Conservation (phyloP, 2,888 invertebrate species). For the Erpobdella octoculata region DNA sequence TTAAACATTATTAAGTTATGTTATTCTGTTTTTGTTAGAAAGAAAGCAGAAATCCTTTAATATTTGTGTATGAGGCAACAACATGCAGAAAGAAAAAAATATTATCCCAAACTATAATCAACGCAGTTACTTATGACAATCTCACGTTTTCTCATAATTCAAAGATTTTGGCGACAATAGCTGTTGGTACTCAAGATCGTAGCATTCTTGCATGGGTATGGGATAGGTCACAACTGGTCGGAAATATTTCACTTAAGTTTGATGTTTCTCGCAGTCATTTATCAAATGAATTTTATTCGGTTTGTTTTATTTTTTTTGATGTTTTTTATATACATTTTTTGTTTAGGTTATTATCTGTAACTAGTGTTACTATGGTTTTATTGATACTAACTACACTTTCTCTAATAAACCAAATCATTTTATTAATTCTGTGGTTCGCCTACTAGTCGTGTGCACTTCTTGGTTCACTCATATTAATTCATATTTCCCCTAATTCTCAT, state of each 20-base stretch:
- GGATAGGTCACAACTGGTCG: conserved; percentile 57
- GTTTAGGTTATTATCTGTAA: not conserved
- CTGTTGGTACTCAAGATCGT: not conserved
- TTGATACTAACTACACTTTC: too few relatives aligned
- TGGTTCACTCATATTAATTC: too few relatives aligned
- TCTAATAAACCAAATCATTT: too few relatives aligned
- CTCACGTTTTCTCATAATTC: conserved; percentile 74
- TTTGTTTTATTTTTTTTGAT: not conserved
- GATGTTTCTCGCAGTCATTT: not conserved
- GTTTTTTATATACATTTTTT: not conserved
- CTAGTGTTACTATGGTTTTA: too few relatives aligned
- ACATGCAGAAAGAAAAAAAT: conserved; percentile 52
- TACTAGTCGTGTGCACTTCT: too few relatives aligned
- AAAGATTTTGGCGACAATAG: conserved; percentile 67
- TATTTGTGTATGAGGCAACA: conserved; percentile 54
- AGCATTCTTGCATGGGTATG: conserved; percentile 34
- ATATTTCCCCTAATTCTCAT: too few relatives aligned
- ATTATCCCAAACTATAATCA: conserved; percentile 49
- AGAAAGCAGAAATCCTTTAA: conserved; percentile 48
- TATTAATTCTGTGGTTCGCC: too few relatives aligned
- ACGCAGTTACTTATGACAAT: conserved; percentile 62
- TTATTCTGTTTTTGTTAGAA: not conserved
- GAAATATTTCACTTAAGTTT: conserved; percentile 50
- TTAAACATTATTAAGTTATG: too few relatives aligned
- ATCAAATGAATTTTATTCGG: conserved; percentile 5